phyloP scores from a whole-genome alignment of 2,113 vertebrate species.

The Dicrurus megarhynchus region DNA sequence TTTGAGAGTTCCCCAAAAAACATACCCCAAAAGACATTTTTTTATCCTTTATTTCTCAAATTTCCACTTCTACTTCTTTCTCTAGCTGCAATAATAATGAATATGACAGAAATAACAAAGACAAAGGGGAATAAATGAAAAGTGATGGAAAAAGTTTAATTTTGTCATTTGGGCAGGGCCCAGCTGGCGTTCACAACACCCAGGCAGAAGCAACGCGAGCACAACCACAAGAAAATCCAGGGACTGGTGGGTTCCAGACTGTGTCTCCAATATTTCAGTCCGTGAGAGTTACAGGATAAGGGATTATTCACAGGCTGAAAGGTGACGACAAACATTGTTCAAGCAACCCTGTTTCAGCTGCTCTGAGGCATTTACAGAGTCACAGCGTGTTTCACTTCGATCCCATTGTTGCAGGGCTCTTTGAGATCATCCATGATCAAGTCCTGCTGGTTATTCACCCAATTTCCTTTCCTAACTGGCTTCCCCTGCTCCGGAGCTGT shows the following conservation, averaged over 20 bases:
- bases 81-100: background rate
- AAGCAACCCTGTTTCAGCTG: background rate
- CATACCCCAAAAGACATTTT: background rate
- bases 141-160: rapidly evolving
- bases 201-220: background rate
- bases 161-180: background rate
- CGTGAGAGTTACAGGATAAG: background rate
- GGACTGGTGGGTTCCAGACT: background rate
- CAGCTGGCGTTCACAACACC: rapidly evolving
- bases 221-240: background rate
- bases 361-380: background rate
- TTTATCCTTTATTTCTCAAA: background rate
- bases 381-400: background rate
- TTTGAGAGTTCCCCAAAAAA: rapidly evolving
- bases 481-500: background rate
- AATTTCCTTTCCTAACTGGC: conserved; percentile 26
- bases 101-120: background rate
- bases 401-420: conserved; percentile 62
- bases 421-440: conserved; percentile 79
- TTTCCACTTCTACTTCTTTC: background rate
- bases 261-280: background rate
- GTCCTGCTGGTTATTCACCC: conserved; percentile 71
- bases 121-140: background rate
- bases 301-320: background rate
- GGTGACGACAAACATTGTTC: background rate